Evolutionary conservation across 2,113 vertebrate genomes (phyloP).

Genomic region (Xyrauchen texanus): DNA sequence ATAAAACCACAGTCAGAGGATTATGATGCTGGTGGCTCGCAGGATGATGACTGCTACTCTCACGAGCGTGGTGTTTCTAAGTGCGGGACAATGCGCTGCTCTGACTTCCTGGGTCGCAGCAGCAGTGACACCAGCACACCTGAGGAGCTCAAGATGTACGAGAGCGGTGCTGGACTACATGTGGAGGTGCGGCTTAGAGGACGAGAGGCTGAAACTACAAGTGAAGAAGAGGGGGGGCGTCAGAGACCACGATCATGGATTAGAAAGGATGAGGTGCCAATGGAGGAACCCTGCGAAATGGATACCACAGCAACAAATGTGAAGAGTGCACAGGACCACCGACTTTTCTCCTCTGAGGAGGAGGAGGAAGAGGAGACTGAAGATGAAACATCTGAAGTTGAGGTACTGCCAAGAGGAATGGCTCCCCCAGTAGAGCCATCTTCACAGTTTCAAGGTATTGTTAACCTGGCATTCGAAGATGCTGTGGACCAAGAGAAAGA

Average conservation of each 20-base stretch:
- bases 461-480: slow-evolving; percentile 95
- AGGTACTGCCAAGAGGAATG: slow-evolving; percentile 66
- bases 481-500: slow-evolving; percentile 80
- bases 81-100: slow-evolving; percentile 93
- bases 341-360: slow-evolving; percentile 88
- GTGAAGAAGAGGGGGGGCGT: slow-evolving; percentile 86
- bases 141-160: slow-evolving; percentile 92
- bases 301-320: slow-evolving; percentile 47
- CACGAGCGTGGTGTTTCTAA: slow-evolving; percentile 90
- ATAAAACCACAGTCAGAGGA: slow-evolving; percentile 98
- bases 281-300: slow-evolving; percentile 63
- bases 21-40: slow-evolving; percentile 96
- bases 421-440: slow-evolving; percentile 67
- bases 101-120: slow-evolving; percentile 93
- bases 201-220: slow-evolving; percentile 84
- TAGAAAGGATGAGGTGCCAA: slow-evolving; percentile 67
- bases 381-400: slow-evolving; percentile 80
- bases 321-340: slow-evolving; percentile 69
- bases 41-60: slow-evolving; percentile 93
- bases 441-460: slow-evolving; percentile 86
- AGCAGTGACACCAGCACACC: slow-evolving; percentile 98
- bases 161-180: slow-evolving; percentile 80
- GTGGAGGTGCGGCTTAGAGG: slow-evolving; percentile 91
- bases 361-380: slow-evolving; percentile 86
- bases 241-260: slow-evolving; percentile 81